These are phyloP conservation scores for Thereva nobilitata DNA, from an alignment of 2,888 invertebrate species.

Conservation along the genomic window DNA sequence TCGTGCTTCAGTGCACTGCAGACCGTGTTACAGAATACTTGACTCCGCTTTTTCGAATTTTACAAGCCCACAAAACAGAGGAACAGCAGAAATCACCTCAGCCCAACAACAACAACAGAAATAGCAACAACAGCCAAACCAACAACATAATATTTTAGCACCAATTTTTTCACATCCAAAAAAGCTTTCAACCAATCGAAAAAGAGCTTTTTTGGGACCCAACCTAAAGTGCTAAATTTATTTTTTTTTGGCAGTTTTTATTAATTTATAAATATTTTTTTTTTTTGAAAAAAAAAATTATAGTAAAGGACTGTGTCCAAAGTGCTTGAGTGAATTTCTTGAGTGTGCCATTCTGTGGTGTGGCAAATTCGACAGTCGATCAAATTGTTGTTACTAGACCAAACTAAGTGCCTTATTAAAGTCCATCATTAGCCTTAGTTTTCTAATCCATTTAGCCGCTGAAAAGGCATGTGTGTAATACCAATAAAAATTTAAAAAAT, in stretches of 20 bases:
- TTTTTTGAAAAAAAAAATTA: neutral
- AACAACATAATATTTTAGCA: too few species aligned
- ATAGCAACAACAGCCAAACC: too few species aligned
- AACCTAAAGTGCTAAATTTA: too few species aligned
- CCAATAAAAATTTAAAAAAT: conserved; percentile 17
- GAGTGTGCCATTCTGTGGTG: conserved; percentile 24
- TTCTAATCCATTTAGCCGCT: neutral
- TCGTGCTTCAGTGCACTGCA: conserved; percentile 42
- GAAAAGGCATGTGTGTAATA: conserved; percentile 7
- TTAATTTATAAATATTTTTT: neutral
- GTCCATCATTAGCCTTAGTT: too few species aligned
- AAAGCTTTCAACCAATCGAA: too few species aligned
- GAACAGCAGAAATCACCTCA: conserved; percentile 23
- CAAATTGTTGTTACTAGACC: too few species aligned
- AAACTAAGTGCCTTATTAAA: too few species aligned
- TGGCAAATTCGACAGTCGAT: neutral
- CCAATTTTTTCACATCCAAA: too few species aligned
- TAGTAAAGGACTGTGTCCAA: neutral
- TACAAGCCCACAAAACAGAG: conserved; percentile 17
- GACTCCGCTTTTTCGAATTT: conserved; percentile 23
- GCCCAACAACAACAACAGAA: too few species aligned
- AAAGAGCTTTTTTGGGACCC: too few species aligned
- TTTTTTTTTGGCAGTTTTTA: too few species aligned
- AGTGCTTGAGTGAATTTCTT: conserved; percentile 9
- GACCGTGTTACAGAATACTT: conserved; percentile 43